A percentile compares a stretch with the other conserved stretches of the same genome.
These are phyloP conservation scores for Orchesella cincta DNA, from an alignment of 1,140 invertebrate genomes.

Conservation along the genomic window DNA sequence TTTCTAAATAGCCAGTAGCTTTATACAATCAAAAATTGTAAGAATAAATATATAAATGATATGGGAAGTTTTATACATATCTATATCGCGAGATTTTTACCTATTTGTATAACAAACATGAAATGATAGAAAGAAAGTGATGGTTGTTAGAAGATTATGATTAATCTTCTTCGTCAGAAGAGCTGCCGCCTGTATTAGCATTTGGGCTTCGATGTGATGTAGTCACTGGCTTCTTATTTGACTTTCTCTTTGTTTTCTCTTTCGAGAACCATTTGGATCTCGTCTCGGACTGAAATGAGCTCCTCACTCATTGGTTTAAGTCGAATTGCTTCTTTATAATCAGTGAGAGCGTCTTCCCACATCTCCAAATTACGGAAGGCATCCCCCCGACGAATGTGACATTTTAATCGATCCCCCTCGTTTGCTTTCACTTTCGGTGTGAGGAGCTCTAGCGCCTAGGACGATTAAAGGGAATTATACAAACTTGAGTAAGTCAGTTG, in stretches of 20 bases:
- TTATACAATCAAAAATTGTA: no score
- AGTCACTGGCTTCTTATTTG: not conserved
- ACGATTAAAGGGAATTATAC: no score
- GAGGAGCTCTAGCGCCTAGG: slow-evolving; percentile 70
- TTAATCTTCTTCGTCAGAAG: slow-evolving; percentile 37
- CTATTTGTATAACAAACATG: no score
- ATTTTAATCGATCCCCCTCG: slow-evolving; percentile 67
- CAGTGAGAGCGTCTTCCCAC: slow-evolving; percentile 70
- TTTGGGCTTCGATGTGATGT: slow-evolving; percentile 1
- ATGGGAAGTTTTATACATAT: no score
- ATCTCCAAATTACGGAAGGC: slow-evolving; percentile 71
- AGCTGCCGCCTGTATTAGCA: slow-evolving; percentile 25
- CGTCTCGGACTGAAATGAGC: slow-evolving; percentile 58
- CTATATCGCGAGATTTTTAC: no score
- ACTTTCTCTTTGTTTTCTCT: not conserved
- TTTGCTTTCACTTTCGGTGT: slow-evolving; percentile 71
- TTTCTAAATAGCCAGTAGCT: no score
- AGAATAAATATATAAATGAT: no score
- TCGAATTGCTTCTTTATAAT: slow-evolving; percentile 71
- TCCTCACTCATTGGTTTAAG: slow-evolving; percentile 62
- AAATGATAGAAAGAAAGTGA: no score
- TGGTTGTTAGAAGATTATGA: slow-evolving; percentile 18
- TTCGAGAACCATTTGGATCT: slow-evolving; percentile 36
- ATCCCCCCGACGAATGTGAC: slow-evolving; percentile 70
- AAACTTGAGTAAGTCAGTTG: not conserved